These are phyloP conservation scores for Ischnus inquisitorius DNA, from an alignment of 2,888 invertebrate genomes.

Conservation along the genomic window DNA sequence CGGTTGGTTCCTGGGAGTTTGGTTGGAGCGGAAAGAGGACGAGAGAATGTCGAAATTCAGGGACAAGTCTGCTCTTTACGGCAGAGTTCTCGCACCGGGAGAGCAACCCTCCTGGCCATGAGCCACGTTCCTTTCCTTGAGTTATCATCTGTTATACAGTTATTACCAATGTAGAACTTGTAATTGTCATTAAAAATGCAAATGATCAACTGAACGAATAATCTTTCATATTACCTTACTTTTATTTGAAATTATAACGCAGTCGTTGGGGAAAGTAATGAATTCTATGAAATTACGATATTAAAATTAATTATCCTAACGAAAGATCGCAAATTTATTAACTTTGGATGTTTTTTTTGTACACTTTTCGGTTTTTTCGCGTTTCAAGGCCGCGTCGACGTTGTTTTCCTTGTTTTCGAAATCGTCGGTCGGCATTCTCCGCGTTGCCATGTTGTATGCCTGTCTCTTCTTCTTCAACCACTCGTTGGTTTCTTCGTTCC, in stretches of 20 bases:
- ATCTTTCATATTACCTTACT: not conserved
- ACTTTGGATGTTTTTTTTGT: constrained; percentile 73
- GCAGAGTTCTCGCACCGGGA: constrained; percentile 88
- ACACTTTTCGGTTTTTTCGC: constrained; percentile 70
- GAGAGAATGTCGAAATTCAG: constrained; percentile 90
- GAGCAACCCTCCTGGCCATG: constrained; percentile 92
- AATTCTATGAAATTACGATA: not conserved
- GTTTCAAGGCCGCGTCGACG: constrained; percentile 23
- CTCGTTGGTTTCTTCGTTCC: constrained; percentile 81
- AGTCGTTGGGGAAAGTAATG: not conserved
- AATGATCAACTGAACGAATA: constrained; percentile 10
- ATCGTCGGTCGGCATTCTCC: constrained; percentile 68
- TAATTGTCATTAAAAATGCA: constrained; percentile 38
- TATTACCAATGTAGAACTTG: constrained; percentile 53
- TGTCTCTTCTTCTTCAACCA: constrained; percentile 81
- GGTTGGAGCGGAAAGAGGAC: constrained; percentile 90
- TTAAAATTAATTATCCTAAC: constrained; percentile 66
- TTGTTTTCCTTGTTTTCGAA: constrained; percentile 81
- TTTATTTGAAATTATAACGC: not conserved
- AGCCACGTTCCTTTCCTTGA: constrained; percentile 68
- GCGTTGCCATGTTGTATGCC: constrained; percentile 78
- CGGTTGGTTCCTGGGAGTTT: constrained; percentile 89
- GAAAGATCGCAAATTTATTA: constrained; percentile 82
- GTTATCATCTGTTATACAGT: constrained; percentile 16
- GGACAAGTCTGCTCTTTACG: constrained; percentile 93